Base-by-base conservation (phyloP, 2,797 vertebrate genomes). In the Tangara arthus region DNA sequence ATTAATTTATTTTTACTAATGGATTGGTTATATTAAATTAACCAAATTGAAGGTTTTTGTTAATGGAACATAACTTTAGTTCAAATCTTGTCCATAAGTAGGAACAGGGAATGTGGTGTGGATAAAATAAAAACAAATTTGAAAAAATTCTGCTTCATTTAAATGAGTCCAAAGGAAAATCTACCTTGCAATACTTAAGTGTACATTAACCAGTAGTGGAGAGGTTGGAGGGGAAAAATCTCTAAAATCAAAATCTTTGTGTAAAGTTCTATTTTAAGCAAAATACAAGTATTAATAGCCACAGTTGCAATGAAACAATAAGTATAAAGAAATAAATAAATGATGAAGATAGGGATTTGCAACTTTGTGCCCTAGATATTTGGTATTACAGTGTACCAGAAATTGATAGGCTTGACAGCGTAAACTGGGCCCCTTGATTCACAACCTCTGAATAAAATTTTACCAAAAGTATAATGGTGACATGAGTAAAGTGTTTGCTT, bases 401-500 rank as follows among this genome's bases (percentile, higher is more conserved):
- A 61, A 57, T 3, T 55, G 2, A 37, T 21, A 63, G 34, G 11
- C 8, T 68, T 77, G 12, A 3, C 18, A 47, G 32, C 2, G 0
- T 60, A 26, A 32, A 49, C 17, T 47, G 17, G 28, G 4, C 6
- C 8, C 37, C 14, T 39, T 72, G 4, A n/a, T 64, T 68, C 46
- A 41, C 23, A 82, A 41, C 2, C 5, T 42, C 19, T 46, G 19
- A 78, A 80, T 37, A 73, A 66, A 59, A 57, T 66, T 49, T 72
- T 68, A 56, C 9, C 10, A 28, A 50, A 88, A 72, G 0, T 3
- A 15, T 42, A 42, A 53, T 28, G 6, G 18, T 50, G 10, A 44
- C 12, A 55, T 70, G 13, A 55, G 1, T n/a, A 83, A 65, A 1
- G 0, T 49, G 8, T 52, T 91, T 73, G 8, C 4, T 59, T 78